Percentiles rank a stretch among this genome's conserved stretches.
These are phyloP conservation scores for Bibio marci DNA, from an alignment of 2,888 invertebrate species.

Conservation along the genomic window DNA sequence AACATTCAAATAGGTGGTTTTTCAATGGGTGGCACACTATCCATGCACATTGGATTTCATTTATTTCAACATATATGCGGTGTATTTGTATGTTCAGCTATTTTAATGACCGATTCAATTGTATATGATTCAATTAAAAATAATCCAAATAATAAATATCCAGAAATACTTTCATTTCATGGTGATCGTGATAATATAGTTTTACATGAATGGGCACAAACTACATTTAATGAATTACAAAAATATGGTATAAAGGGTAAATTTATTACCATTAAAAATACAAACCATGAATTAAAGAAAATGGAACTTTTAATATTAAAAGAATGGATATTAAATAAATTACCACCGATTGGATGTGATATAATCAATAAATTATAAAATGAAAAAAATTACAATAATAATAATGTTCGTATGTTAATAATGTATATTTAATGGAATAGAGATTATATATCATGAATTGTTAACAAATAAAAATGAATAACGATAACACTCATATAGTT, in stretches of 20 bases:
- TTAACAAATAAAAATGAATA: too few relatives aligned
- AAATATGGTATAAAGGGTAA: slow-evolving; percentile 43
- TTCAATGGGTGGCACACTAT: slow-evolving; percentile 73
- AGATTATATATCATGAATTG: too few relatives aligned
- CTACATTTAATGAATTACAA: slow-evolving; percentile 38
- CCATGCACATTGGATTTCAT: slow-evolving; percentile 55
- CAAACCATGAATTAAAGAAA: slow-evolving; percentile 48
- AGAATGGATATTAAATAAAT: slow-evolving; percentile 39
- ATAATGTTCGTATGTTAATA: too few relatives aligned
- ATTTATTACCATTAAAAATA: slow-evolving; percentile 38
- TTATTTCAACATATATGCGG: slow-evolving; percentile 50
- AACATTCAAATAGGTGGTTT: slow-evolving; percentile 40
- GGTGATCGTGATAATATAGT: slow-evolving; percentile 43
- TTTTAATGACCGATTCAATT: slow-evolving; percentile 50
- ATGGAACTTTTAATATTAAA: slow-evolving; percentile 39
- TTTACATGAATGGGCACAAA: slow-evolving; percentile 43
- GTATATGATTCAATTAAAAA: slow-evolving; percentile 41
- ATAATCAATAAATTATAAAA: slow-evolving; percentile 12
- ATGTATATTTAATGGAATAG: too few relatives aligned
- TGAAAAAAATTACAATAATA: too few relatives aligned
- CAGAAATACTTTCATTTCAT: slow-evolving; percentile 24
- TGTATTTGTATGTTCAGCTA: slow-evolving; percentile 59
- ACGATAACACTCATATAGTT: too few relatives aligned
- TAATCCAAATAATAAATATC: slow-evolving; percentile 10
- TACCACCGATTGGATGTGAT: slow-evolving; percentile 26